These are phyloP conservation scores for Cyanoramphus novaezelandiae DNA, from an alignment of 2,113 vertebrate species.

Conservation along the genomic window DNA sequence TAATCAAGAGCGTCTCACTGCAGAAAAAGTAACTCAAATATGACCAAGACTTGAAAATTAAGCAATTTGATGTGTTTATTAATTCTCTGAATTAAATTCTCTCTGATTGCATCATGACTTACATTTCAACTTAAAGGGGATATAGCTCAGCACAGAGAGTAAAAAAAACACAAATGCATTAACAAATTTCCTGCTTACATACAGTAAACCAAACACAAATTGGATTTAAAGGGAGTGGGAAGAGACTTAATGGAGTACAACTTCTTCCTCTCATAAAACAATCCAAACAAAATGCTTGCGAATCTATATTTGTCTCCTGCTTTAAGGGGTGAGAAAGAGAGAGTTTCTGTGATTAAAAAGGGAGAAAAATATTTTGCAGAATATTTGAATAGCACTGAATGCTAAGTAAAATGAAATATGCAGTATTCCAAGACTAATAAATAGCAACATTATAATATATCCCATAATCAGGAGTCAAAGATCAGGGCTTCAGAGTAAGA, in stretches of 20 bases:
- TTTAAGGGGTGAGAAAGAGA: not conserved
- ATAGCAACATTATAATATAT: conserved; percentile 26
- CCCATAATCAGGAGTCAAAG: conserved; percentile 37
- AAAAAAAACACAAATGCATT: not conserved
- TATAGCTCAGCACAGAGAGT: not conserved
- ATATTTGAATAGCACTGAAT: not conserved
- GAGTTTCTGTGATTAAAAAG: not conserved
- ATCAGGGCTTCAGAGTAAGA: conserved; percentile 26
- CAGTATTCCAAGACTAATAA: conserved; percentile 4
- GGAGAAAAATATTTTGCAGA: not conserved
- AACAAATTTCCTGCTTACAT: not conserved
- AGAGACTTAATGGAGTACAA: not conserved
- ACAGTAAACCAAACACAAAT: not conserved
- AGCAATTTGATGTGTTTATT: not conserved
- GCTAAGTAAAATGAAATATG: not conserved
- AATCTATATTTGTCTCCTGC: not conserved
- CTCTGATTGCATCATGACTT: not conserved
- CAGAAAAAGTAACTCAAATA: not conserved
- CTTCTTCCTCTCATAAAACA: not conserved
- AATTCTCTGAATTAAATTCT: not conserved
- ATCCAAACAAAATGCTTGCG: not conserved
- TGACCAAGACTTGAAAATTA: not conserved
- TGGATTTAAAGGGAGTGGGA: not conserved
- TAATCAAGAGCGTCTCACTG: not conserved
- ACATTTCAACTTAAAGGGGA: not conserved